Evolutionary conservation across 1,140 invertebrate genomes (phyloP).

Genomic region (Coptotermes formosanus): DNA sequence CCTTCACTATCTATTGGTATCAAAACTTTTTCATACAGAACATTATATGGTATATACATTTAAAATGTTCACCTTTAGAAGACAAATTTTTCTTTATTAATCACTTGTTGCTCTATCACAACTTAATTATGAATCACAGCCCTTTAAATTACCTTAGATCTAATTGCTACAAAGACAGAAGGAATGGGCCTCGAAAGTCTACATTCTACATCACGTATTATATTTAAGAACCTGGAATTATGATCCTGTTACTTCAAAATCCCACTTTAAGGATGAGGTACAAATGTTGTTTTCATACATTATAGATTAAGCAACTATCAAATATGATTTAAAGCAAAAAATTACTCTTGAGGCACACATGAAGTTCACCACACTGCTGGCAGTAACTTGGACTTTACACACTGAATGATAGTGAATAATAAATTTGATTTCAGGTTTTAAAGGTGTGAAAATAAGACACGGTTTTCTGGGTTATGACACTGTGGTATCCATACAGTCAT

Average conservation of each 20-base stretch:
- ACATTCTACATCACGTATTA: background rate
- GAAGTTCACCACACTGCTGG: background rate
- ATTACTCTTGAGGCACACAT: background rate
- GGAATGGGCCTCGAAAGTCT: background rate
- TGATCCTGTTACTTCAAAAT: background rate
- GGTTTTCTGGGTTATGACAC: too few relatives aligned
- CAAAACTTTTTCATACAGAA: too few relatives aligned
- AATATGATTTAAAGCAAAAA: background rate
- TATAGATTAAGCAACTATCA: background rate
- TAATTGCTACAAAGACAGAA: background rate
- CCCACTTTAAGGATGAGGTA: background rate
- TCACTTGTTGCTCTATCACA: background rate
- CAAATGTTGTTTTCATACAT: background rate
- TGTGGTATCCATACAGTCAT: too few relatives aligned
- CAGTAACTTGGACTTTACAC: too few relatives aligned
- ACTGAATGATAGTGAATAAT: too few relatives aligned
- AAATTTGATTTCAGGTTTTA: too few relatives aligned
- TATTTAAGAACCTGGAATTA: background rate
- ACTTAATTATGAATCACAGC: background rate
- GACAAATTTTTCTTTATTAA: background rate
- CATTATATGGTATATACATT: too few relatives aligned
- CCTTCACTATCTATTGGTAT: too few relatives aligned
- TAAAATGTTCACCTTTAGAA: background rate
- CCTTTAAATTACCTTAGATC: background rate
- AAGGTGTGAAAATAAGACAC: too few relatives aligned